phyloP scores from a whole-genome alignment of 35 echinoderm and acorn worm genomes.

The Lytechinus pictus region DNA sequence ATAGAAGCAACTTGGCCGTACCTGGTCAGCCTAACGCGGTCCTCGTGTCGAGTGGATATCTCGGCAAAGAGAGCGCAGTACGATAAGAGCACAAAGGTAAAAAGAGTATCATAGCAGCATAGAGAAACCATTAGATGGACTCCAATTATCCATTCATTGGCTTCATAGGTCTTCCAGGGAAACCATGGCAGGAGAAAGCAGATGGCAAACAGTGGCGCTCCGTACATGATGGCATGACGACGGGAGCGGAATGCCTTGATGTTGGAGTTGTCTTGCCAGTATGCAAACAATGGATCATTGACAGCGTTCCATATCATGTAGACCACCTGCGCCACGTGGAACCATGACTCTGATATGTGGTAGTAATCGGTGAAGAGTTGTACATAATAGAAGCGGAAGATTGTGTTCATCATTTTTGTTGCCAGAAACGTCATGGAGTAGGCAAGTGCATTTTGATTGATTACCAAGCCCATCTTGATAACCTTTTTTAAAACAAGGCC shows the following conservation, averaged over 20 bases:
- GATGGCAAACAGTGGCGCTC: conserved; percentile 82
- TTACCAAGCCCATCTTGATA: conserved; percentile 10
- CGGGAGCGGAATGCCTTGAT: conserved; percentile 60
- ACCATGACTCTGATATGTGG: conserved; percentile 74
- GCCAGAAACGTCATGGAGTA: conserved; percentile 66
- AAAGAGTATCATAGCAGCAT: conserved; percentile 89
- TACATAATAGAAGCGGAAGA: conserved; percentile 91
- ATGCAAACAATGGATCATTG: conserved; percentile 88
- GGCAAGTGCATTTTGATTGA: conserved; percentile 73
- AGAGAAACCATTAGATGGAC: conserved; percentile 81
- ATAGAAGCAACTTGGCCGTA: conserved; percentile 80
- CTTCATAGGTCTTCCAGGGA: conserved; percentile 82
- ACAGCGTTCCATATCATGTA: conserved; percentile 86
- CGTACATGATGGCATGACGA: conserved; percentile 77
- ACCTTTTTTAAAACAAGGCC: too few species aligned
- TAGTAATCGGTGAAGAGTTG: conserved; percentile 76
- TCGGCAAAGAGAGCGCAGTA: conserved; percentile 91
- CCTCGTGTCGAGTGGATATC: conserved; percentile 79
- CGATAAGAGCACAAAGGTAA: conserved; percentile 86
- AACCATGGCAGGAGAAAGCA: conserved; percentile 94
- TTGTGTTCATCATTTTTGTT: conserved; percentile 60
- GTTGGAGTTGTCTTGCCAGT: conserved; percentile 83
- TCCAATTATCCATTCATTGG: conserved; percentile 75
- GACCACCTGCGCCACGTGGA: conserved; percentile 72
- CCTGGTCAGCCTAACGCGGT: conserved; percentile 72